Base-by-base conservation (phyloP, 2,888 invertebrate species). In the Vesta saturnalis region DNA sequence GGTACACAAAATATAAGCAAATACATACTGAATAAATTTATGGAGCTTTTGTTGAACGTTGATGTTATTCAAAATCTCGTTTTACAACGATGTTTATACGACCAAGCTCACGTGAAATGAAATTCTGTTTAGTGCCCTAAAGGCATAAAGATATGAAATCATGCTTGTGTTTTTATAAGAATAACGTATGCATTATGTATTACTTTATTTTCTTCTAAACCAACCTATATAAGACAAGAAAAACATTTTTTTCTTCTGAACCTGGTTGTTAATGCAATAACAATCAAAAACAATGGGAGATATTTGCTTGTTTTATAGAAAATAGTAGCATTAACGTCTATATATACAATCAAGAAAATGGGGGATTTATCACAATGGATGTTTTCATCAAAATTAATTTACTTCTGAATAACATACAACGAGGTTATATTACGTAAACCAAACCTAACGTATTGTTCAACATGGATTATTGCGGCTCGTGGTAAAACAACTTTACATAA, bases 161-260 rank as follows among this genome's bases (percentile, higher is more conserved):
- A 58, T 67, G 67, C 54, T 59, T 46, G 67, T 67, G 67, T 62
- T 67, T 67, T 54, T 47, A 22, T 67, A 67, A 67, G 56, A 67
- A 62, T 62, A 67, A 67, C 67, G 54, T 39, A 67, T 67, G 62
- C 60, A 59, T 62, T 62, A 62, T 59, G 58, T 58, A 54, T 67
- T 64, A 39, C 57, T 18, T 59, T 60, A 52, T 59, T 54, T 52
- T 35, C 56, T 14, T 56, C 18, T 19, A 52, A 52, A 52, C 19
- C 18, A 52, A 52, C 52, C n/a, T 52, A 43, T 39, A 39, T n/a
- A 39, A 39, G 39, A n/a, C n/a, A 39, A n/a, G 12, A n/a, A n/a
- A 52, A 52, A n/a, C 49, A 15, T 15, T 12, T 18, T 43, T 43
- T 47, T 6, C 16, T 2, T 47, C 23, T 47, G 12, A 47, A 1